phyloP scores from a whole-genome alignment of 2,797 vertebrate genomes.

The Chaenodraco wilsoni region DNA sequence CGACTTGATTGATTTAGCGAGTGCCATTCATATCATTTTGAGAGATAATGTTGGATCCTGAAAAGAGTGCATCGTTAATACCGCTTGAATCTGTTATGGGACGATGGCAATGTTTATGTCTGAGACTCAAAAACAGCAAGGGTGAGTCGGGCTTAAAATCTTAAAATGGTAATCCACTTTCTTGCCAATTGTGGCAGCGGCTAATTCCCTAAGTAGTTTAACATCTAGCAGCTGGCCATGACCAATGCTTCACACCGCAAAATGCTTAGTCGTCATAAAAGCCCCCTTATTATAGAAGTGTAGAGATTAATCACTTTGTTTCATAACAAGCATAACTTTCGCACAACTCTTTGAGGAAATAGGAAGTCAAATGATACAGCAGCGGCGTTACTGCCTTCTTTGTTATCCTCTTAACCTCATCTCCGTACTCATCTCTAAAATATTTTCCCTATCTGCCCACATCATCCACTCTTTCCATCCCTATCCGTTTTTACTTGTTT shows the following conservation, averaged over 20 bases:
- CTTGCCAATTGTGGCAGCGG: conserved; percentile 62
- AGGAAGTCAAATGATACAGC: not conserved
- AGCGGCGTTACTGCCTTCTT: conserved; percentile 24
- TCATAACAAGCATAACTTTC: conserved; percentile 46
- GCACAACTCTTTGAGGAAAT: conserved; percentile 25
- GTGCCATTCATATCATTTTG: conserved; percentile 24
- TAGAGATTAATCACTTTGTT: conserved; percentile 67
- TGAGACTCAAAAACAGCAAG: conserved; percentile 48
- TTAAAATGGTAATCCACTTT: conserved; percentile 74
- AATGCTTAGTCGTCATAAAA: conserved; percentile 69
- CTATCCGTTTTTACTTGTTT: not conserved
- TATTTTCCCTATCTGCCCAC: not conserved
- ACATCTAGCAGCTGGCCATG: conserved; percentile 74
- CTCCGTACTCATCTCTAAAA: conserved; percentile 22
- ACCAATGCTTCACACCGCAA: conserved; percentile 62
- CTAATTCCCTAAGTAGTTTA: conserved; percentile 77
- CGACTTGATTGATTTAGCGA: conserved; percentile 28
- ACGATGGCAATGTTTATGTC: conserved; percentile 47
- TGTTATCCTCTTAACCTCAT: conserved; percentile 57
- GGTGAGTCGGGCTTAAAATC: conserved; percentile 68
- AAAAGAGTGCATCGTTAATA: conserved; percentile 59
- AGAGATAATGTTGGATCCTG: conserved; percentile 47
- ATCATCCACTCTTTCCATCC: conserved; percentile 12
- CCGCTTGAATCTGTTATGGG: conserved; percentile 60
- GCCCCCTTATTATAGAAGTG: conserved; percentile 53